Conservation (phyloP, 2,113 vertebrate species). For the Recurvirostra avosetta region DNA sequence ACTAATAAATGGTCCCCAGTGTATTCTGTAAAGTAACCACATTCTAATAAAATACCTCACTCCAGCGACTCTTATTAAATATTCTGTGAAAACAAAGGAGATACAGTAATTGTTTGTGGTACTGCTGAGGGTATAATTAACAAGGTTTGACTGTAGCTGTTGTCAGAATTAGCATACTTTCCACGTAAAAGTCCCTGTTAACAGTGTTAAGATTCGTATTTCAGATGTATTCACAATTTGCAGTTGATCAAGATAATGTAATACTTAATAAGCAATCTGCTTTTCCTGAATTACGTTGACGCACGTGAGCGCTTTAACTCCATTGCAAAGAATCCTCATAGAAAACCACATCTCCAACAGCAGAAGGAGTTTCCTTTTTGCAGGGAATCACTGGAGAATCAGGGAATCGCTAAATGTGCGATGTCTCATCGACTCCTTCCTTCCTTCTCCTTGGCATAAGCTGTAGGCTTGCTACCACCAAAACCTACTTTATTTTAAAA, state of each 20-base stretch:
- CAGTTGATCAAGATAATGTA: not conserved
- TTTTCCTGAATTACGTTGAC: not conserved
- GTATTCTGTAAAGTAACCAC: conserved; percentile 1
- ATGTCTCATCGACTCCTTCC: not conserved
- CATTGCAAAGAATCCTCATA: not conserved
- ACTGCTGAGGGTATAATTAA: conserved; percentile 23
- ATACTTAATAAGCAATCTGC: not conserved
- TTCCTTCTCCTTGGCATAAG: not conserved
- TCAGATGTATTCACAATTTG: not conserved
- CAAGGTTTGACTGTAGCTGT: not conserved
- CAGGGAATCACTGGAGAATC: not conserved
- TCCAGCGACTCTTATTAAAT: not conserved
- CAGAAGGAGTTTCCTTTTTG: not conserved
- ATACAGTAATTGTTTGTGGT: conserved; percentile 40
- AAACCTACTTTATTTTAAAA: not conserved
- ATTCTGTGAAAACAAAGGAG: not conserved
- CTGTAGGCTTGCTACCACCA: not conserved
- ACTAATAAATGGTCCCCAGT: not conserved
- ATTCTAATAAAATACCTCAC: conserved; percentile 19
- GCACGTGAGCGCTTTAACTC: not conserved
- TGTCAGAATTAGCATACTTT: conserved; percentile 6
- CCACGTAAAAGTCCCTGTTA: not conserved
- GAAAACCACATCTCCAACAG: not conserved
- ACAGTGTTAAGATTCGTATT: not conserved
- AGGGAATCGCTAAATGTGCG: not conserved